Conservation (phyloP, 2,888 invertebrate species). For the Caenorhabditis drosophilae region DNA sequence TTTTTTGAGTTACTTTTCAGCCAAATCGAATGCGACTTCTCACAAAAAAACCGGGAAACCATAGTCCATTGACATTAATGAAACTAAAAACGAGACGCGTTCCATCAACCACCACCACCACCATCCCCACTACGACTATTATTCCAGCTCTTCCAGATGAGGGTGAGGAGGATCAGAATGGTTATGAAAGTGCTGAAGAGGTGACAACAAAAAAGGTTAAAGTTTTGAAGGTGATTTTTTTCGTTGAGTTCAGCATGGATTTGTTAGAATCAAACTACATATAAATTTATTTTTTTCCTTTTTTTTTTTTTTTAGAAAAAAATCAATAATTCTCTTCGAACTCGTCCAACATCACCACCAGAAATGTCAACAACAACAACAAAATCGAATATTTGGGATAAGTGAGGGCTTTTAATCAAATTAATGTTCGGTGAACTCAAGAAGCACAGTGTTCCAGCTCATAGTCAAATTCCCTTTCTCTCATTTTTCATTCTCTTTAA, state of each 20-base stretch:
- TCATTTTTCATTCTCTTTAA: too few relatives aligned
- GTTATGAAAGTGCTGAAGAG: conserved; percentile 21
- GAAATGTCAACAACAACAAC: conserved; percentile 43
- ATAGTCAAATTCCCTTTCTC: too few relatives aligned
- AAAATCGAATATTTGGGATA: conserved; percentile 61
- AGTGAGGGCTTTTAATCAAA: too few relatives aligned
- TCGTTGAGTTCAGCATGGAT: too few relatives aligned
- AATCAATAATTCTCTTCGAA: background rate
- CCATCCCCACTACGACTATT: too few relatives aligned
- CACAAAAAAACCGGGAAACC: conserved; percentile 36
- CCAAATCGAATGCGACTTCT: conserved; percentile 43
- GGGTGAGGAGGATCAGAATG: conserved; percentile 23
- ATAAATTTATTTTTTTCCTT: background rate
- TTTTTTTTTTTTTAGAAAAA: conserved; percentile 20
- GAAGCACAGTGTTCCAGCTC: too few relatives aligned
- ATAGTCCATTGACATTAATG: conserved; percentile 24
- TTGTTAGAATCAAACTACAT: background rate
- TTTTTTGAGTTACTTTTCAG: conserved; percentile 10
- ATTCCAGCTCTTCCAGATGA: conserved; percentile 18
- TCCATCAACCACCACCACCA: conserved; percentile 25
- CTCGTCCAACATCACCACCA: conserved; percentile 27
- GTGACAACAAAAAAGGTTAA: conserved; percentile 26
- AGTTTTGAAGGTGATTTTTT: too few relatives aligned
- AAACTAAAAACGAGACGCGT: conserved; percentile 33
- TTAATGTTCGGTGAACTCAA: too few relatives aligned